Percentiles rank a stretch among this genome's conserved stretches.
These are phyloP conservation scores for Casuarius casuarius DNA, from an alignment of 2,113 vertebrate genomes.

Conservation along the genomic window DNA sequence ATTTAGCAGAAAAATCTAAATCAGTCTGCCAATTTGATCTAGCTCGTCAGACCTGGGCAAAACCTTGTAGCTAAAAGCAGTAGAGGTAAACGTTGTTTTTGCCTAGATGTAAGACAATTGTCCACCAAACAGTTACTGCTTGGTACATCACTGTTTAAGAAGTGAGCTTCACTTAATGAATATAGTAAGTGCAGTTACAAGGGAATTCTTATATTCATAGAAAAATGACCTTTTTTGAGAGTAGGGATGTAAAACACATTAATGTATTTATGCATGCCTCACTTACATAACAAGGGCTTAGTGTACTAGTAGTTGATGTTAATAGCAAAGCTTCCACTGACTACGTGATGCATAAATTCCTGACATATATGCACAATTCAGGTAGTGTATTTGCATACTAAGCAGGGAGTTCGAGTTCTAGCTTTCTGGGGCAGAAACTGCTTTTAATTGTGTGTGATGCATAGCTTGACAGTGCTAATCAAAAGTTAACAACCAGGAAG, in stretches of 20 bases:
- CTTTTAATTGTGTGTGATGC: constrained; percentile 12
- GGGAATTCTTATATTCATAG: constrained; percentile 17
- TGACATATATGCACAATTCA: constrained; percentile 48
- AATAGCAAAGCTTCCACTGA: constrained; percentile 27
- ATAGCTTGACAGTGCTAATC: constrained; percentile 43
- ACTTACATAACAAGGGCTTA: constrained; percentile 26
- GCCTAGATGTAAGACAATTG: not conserved
- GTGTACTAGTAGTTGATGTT: not conserved
- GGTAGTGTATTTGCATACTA: constrained; percentile 49
- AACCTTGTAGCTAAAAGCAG: not conserved
- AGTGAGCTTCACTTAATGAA: constrained; percentile 34
- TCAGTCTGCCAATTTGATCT: not conserved
- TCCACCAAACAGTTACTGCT: not conserved
- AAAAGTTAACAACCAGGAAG: constrained; percentile 29
- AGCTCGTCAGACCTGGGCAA: not conserved
- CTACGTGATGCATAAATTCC: constrained; percentile 33
- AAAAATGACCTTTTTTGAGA: not conserved
- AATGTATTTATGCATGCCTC: constrained; percentile 37
- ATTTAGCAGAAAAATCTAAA: not conserved
- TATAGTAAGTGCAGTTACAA: constrained; percentile 4
- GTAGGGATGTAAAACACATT: constrained; percentile 22
- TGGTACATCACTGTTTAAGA: not conserved
- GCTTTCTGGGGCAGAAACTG: constrained; percentile 34
- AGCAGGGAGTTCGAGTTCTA: constrained; percentile 12
- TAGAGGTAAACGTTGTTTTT: not conserved